These are phyloP conservation scores for Syrista parreyssii DNA, from an alignment of 2,888 invertebrate genomes.

Conservation along the genomic window DNA sequence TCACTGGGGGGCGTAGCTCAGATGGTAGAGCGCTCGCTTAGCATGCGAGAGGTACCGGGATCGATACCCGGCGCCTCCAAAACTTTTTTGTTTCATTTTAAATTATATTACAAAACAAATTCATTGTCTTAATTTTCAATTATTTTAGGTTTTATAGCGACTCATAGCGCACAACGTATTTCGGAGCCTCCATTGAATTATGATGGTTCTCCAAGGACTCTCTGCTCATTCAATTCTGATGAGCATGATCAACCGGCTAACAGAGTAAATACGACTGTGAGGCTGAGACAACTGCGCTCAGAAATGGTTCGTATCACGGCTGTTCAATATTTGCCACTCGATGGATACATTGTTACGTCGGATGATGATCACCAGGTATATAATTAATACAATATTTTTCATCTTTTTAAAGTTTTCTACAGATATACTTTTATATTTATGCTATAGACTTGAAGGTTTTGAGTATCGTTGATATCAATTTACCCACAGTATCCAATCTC, in stretches of 20 bases:
- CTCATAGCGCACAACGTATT: constrained; percentile 30
- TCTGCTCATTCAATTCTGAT: constrained; percentile 41
- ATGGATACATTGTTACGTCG: constrained; percentile 83
- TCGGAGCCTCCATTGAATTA: constrained; percentile 38
- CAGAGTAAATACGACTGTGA: constrained; percentile 64
- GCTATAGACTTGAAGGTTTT: not conserved
- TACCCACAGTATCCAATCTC: not conserved
- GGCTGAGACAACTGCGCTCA: constrained; percentile 64
- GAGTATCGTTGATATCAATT: not conserved
- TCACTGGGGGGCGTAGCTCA: constrained; percentile 43
- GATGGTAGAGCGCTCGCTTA: constrained; percentile 49
- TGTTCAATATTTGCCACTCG: constrained; percentile 68
- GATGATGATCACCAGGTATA: constrained; percentile 84
- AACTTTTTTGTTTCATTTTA: not conserved
- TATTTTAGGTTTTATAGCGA: constrained; percentile 24
- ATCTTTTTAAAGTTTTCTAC: not conserved
- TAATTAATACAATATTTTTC: constrained; percentile 5
- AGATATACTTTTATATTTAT: not conserved
- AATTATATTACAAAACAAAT: not conserved
- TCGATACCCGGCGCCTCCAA: constrained; percentile 43
- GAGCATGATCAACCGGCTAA: constrained; percentile 60
- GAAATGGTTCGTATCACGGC: constrained; percentile 67
- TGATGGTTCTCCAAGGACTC: constrained; percentile 48
- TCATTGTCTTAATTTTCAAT: constrained; percentile 8
- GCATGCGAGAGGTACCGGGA: constrained; percentile 44